Conservation (phyloP, 2,113 vertebrate genomes). For the Callipepla squamata region DNA sequence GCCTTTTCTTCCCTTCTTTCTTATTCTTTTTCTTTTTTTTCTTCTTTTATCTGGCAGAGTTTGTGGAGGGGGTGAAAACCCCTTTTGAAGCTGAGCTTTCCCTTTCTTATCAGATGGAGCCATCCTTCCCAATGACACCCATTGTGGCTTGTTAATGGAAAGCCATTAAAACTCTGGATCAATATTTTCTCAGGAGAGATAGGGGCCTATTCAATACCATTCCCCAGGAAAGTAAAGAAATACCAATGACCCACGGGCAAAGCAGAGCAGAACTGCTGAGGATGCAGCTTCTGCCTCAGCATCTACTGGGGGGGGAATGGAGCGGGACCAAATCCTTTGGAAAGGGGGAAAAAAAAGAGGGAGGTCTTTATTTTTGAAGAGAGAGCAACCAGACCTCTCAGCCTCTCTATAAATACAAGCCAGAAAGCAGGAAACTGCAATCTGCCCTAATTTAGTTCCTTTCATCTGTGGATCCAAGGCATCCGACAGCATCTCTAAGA, state of each 20-base stretch:
- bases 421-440: slow-evolving; percentile 36
- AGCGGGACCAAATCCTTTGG: not conserved
- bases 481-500: not conserved
- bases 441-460: slow-evolving; percentile 59
- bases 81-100: not conserved
- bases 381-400: not conserved
- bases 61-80: not conserved
- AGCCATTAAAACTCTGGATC: slow-evolving; percentile 46
- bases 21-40: not conserved
- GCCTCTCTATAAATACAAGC: slow-evolving; percentile 46
- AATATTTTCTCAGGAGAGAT: slow-evolving; percentile 29
- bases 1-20: not conserved
- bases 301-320: rapidly evolving
- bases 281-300: not conserved
- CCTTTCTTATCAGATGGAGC: not conserved
- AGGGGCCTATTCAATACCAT: not conserved
- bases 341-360: not conserved
- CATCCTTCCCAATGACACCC: not conserved
- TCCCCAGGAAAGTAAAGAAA: not conserved
- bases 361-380: not conserved
- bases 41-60: not conserved
- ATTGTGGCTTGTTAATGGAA: slow-evolving; percentile 38
- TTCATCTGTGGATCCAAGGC: slow-evolving; percentile 52
- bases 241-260: not conserved
- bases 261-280: not conserved